A percentile compares a stretch with the other conserved stretches of the same genome.
Evolutionary conservation across 2,113 vertebrate species (phyloP).

Genomic region (Ornithorhynchus anatinus): DNA sequence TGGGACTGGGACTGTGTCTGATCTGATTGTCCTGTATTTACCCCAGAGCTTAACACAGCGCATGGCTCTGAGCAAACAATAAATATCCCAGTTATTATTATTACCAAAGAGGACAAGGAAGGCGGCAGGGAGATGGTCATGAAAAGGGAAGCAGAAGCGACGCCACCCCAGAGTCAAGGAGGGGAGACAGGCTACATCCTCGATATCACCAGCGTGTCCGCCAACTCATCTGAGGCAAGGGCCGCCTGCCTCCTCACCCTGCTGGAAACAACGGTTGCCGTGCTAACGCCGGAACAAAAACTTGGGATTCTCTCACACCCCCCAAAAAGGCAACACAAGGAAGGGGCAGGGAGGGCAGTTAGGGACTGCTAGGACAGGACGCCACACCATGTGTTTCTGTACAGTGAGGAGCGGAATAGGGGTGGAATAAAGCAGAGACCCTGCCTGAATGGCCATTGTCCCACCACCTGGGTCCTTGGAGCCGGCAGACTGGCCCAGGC

Average conservation of each 20-base stretch:
- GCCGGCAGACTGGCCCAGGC: conserved; percentile 18
- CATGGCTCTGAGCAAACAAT: too few relatives aligned
- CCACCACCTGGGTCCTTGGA: conserved; percentile 47
- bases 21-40: too few relatives aligned
- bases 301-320: too few relatives aligned
- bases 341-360: neutral
- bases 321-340: neutral
- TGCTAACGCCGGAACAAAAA: neutral
- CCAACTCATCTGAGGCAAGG: neutral
- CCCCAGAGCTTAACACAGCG: too few relatives aligned
- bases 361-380: neutral
- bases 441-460: conserved; percentile 42
- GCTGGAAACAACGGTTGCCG: neutral
- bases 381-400: neutral
- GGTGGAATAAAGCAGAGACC: neutral
- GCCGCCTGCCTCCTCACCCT: too few relatives aligned
- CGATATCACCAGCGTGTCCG: too few relatives aligned
- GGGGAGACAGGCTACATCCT: neutral
- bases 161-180: neutral
- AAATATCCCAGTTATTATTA: too few relatives aligned
- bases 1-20: too few relatives aligned
- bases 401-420: neutral
- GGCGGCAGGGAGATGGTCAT: neutral
- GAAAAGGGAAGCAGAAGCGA: neutral
- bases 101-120: neutral